Conservation (phyloP, 2,888 invertebrate species). For the Macrosiphum euphorbiae region DNA sequence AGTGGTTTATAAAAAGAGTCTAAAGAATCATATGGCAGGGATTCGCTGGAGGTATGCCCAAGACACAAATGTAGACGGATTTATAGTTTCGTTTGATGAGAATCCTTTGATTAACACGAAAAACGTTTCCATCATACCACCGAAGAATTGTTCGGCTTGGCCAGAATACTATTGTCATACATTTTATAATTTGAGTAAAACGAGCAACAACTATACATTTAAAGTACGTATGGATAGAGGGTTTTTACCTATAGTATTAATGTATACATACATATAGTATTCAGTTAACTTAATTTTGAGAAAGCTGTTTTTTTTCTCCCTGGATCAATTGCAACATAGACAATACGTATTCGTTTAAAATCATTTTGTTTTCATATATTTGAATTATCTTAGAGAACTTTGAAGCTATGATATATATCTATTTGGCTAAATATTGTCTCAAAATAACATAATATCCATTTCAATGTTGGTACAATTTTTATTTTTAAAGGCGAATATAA, state of each 20-base stretch:
- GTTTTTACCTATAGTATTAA: not conserved
- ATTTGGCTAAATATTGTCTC: no score
- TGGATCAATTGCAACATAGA: no score
- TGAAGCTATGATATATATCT: no score
- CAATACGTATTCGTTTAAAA: no score
- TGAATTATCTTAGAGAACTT: no score
- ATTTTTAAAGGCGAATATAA: no score
- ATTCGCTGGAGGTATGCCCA: conserved; percentile 31
- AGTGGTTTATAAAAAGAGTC: conserved; percentile 40
- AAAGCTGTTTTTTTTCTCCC: no score
- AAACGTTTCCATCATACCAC: not conserved
- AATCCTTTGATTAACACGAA: not conserved
- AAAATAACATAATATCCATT: no score
- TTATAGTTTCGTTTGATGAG: conserved; percentile 4
- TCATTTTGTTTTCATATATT: no score
- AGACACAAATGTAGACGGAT: not conserved
- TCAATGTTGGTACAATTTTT: no score
- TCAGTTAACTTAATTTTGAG: not conserved
- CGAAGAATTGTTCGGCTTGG: not conserved
- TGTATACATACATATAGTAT: not conserved
- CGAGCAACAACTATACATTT: not conserved
- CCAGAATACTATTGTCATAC: conserved; percentile 41
- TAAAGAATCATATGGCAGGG: not conserved
- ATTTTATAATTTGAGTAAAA: not conserved
- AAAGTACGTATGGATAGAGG: not conserved